phyloP scores from a whole-genome alignment of 2,888 invertebrate species.

The Meiosimyza platycephala region DNA sequence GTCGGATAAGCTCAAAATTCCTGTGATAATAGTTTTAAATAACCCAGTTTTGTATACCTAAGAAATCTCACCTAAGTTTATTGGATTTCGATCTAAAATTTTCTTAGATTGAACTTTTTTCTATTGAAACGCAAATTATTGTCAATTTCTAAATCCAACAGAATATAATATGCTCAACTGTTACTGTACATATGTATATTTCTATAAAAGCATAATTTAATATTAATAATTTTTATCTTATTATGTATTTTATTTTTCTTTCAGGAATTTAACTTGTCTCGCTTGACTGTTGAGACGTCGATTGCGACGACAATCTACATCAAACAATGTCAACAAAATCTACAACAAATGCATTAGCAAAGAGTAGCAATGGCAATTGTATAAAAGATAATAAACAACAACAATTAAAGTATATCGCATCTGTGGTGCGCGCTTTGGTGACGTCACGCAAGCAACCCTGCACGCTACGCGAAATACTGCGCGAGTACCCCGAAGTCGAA shows the following conservation, averaged over 20 bases:
- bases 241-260: conserved; percentile 1
- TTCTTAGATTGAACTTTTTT: too few species aligned
- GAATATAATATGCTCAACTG: too few species aligned
- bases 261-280: background rate
- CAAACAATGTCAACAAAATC: conserved; percentile 28
- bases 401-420: conserved; percentile 51
- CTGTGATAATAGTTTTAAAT: too few species aligned
- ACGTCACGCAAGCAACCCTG: conserved; percentile 61
- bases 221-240: background rate
- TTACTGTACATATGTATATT: too few species aligned
- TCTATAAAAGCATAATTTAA: background rate
- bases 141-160: too few species aligned
- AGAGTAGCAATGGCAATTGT: conserved; percentile 26
- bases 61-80: too few species aligned
- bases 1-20: too few species aligned
- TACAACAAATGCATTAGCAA: background rate
- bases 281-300: conserved; percentile 20
- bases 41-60: too few species aligned
- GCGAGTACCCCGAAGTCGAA: conserved; percentile 74
- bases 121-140: too few species aligned
- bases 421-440: conserved; percentile 60
- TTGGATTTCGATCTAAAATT: too few species aligned
- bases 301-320: conserved; percentile 4
- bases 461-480: conserved; percentile 63
- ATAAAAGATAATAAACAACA: conserved; percentile 46